These are phyloP conservation scores for Coremacera marginata DNA, from an alignment of 2,888 invertebrate species.

Conservation along the genomic window DNA sequence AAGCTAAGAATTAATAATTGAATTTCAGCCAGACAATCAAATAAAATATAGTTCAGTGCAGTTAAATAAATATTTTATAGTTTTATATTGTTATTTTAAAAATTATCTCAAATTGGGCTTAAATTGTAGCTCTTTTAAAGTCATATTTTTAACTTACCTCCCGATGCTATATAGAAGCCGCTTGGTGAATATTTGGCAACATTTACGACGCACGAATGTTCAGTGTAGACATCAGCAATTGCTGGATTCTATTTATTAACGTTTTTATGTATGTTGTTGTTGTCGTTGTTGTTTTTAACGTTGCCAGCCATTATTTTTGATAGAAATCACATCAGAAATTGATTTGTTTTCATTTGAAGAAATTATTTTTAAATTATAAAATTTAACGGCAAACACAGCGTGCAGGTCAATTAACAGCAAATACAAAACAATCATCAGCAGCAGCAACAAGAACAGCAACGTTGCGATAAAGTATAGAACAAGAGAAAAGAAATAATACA, in stretches of 20 bases:
- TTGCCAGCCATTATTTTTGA: conserved; percentile 5
- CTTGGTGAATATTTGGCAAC: conserved; percentile 99
- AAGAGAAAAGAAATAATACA: not conserved
- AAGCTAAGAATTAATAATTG: conserved; percentile 1
- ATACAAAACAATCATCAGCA: not conserved
- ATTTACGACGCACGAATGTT: conserved; percentile 94
- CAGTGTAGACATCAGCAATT: conserved; percentile 95
- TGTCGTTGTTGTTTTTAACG: not conserved
- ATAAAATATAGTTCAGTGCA: conserved; percentile 21
- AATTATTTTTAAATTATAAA: conserved; percentile 31
- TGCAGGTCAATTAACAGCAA: conserved; percentile 7
- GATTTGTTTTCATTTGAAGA: conserved; percentile 7
- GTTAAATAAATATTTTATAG: too few species aligned
- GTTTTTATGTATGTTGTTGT: not conserved
- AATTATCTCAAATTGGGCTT: too few species aligned
- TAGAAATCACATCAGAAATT: not conserved
- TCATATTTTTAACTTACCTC: conserved; percentile 75
- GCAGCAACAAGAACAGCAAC: not conserved
- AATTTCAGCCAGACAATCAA: not conserved
- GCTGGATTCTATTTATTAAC: conserved; percentile 81
- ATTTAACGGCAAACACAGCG: conserved; percentile 3
- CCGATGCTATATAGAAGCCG: conserved; percentile 98
- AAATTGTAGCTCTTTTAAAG: too few species aligned
- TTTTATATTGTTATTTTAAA: too few species aligned
- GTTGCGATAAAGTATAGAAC: not conserved